A percentile compares a stretch with the other conserved stretches of the same genome.
Conservation (phyloP, 1,140 invertebrate genomes). For the Lepidurus apus region DNA sequence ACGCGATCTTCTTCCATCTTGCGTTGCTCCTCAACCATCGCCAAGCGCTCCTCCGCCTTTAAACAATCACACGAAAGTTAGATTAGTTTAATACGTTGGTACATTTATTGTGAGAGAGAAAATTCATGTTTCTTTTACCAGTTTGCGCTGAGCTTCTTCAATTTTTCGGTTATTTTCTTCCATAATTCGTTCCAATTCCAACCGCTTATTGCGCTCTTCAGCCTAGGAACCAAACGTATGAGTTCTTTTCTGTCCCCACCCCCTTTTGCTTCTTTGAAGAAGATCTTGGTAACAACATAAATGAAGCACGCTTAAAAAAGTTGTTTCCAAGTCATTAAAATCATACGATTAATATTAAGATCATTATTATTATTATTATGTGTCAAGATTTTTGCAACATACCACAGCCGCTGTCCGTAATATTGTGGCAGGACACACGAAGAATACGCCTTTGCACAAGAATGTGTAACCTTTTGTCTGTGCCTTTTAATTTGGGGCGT, state of each 20-base stretch:
- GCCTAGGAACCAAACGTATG: slow-evolving; percentile 56
- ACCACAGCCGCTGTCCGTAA: slow-evolving; percentile 13
- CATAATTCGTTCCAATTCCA: slow-evolving; percentile 92
- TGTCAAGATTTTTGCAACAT: slow-evolving; percentile 22
- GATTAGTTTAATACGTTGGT: background rate
- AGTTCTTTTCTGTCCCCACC: slow-evolving; percentile 29
- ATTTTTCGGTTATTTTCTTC: slow-evolving; percentile 97
- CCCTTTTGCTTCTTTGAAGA: slow-evolving; percentile 31
- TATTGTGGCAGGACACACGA: background rate
- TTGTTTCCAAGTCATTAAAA: slow-evolving; percentile 15
- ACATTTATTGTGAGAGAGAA: background rate
- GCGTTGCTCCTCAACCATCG: slow-evolving; percentile 93
- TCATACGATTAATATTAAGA: background rate
- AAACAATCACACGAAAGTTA: slow-evolving; percentile 29
- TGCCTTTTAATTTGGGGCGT: background rate
- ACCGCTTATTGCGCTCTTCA: slow-evolving; percentile 88
- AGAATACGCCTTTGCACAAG: background rate
- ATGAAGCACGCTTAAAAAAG: background rate
- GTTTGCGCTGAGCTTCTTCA: slow-evolving; percentile 90
- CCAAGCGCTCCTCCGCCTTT: slow-evolving; percentile 90
- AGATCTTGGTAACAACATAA: background rate
- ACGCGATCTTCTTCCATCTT: slow-evolving; percentile 93
- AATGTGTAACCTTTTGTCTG: slow-evolving; percentile 13
- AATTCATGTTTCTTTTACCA: slow-evolving; percentile 59
- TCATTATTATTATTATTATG: slow-evolving; percentile 13